phyloP scores from a whole-genome alignment of 2,888 invertebrate species.

The Caradrina kadenii region DNA sequence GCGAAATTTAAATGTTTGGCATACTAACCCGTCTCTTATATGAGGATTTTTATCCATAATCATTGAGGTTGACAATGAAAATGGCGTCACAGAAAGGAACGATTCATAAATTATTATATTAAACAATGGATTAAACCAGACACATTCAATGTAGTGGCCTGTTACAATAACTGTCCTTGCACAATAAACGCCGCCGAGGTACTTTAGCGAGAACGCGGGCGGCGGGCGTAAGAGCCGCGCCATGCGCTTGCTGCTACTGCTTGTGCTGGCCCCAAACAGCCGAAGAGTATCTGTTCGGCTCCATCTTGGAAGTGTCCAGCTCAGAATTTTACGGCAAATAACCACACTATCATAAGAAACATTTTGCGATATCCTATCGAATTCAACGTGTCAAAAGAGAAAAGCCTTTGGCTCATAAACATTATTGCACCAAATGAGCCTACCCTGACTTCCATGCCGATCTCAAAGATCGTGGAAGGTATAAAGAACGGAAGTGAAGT shows the following conservation, averaged over 20 bases:
- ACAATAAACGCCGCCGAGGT: no score
- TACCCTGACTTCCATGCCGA: conserved; percentile 71
- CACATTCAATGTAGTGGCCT: no score
- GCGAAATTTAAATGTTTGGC: no score
- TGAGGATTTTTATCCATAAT: no score
- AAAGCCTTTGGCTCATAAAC: conserved; percentile 61
- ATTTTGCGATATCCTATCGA: conserved; percentile 2
- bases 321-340: conserved; percentile 55
- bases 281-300: conserved; percentile 93
- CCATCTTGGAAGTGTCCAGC: conserved; percentile 89
- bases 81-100: no score
- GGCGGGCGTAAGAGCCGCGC: conserved; percentile 88
- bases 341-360: conserved; percentile 17
- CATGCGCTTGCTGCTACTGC: conserved; percentile 86
- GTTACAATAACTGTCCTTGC: no score
- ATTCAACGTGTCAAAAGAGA: conserved; percentile 29
- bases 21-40: no score
- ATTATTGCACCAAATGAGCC: conserved; percentile 39
- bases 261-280: conserved; percentile 92
- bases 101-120: no score
- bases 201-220: conserved; percentile 73
- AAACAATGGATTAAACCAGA: no score
- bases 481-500: conserved; percentile 78
- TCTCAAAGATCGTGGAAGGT: conserved; percentile 77
- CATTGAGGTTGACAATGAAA: no score